A percentile compares a stretch with the other conserved stretches of the same genome.
Conservation (phyloP, 2,113 vertebrate species). For the Amblyornis subalaris region DNA sequence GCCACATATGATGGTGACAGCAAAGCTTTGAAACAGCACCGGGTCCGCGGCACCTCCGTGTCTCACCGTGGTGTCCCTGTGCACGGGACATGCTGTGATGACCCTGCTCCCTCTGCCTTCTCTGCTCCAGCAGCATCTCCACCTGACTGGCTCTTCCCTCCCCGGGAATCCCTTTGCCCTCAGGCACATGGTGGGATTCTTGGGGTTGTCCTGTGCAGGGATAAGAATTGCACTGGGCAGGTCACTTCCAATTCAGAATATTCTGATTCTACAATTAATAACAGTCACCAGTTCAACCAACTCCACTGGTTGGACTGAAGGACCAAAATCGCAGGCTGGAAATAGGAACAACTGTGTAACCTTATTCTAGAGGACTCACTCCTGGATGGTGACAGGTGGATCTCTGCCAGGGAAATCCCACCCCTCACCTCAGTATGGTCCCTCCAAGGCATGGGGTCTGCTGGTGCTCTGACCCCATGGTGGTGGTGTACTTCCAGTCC, state of each 20-base stretch:
- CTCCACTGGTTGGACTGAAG: not conserved
- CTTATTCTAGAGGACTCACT: not conserved
- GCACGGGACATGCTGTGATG: not conserved
- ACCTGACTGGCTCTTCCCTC: not conserved
- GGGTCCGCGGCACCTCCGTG: not conserved
- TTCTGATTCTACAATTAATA: not conserved
- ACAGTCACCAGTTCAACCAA: not conserved
- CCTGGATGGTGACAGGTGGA: not conserved
- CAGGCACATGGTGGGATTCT: not conserved
- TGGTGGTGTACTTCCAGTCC: not conserved
- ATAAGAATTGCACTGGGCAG: not conserved
- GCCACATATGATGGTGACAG: not conserved
- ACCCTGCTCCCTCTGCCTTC: not conserved
- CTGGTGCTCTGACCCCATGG: not conserved
- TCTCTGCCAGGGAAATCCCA: not conserved
- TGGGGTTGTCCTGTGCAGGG: not conserved
- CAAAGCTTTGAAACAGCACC: not conserved
- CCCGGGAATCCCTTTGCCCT: not conserved
- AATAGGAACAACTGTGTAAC: not conserved
- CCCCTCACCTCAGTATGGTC: not conserved
- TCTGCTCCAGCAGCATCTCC: not conserved
- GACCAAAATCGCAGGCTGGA: not conserved
- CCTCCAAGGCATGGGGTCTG: not conserved
- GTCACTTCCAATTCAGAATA: not conserved
- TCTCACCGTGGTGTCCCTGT: not conserved